phyloP scores from a whole-genome alignment of 2,888 invertebrate genomes.

The Cremastinae sp. region DNA sequence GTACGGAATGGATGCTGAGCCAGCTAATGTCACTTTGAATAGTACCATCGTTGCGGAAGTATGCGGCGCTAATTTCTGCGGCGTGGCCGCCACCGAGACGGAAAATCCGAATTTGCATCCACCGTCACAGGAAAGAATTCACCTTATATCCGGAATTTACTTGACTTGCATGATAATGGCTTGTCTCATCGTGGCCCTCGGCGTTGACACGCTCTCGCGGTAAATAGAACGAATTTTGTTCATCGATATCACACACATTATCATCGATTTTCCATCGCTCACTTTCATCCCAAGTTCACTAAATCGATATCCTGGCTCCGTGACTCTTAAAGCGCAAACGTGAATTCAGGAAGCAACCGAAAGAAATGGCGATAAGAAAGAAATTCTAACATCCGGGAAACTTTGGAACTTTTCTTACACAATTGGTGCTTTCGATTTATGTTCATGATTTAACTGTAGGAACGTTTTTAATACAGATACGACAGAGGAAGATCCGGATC shows the following conservation, averaged over 20 bases:
- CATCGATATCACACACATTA: background rate
- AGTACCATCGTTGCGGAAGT: constrained; percentile 82
- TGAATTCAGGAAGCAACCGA: no score
- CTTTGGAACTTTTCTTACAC: background rate
- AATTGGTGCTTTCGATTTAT: no score
- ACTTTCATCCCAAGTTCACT: background rate
- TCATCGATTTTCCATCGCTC: background rate
- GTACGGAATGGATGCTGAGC: constrained; percentile 70
- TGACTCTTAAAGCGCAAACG: no score
- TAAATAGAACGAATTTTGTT: constrained; percentile 75
- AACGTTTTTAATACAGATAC: constrained; percentile 80
- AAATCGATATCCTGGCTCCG: background rate
- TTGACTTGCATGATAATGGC: constrained; percentile 90
- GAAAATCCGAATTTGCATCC: constrained; percentile 87
- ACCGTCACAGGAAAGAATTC: constrained; percentile 88
- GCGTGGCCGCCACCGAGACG: constrained; percentile 80
- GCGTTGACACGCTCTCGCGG: constrained; percentile 91
- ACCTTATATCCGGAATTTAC: constrained; percentile 90
- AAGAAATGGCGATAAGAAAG: no score
- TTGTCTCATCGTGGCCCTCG: constrained; percentile 87
- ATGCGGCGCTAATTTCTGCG: constrained; percentile 90
- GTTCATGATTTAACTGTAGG: background rate
- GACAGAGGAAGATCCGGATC: constrained; percentile 83
- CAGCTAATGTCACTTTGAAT: constrained; percentile 75
- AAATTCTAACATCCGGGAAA: background rate